phyloP scores from a whole-genome alignment of 2,888 invertebrate genomes.

The Hymenopus coronatus region DNA sequence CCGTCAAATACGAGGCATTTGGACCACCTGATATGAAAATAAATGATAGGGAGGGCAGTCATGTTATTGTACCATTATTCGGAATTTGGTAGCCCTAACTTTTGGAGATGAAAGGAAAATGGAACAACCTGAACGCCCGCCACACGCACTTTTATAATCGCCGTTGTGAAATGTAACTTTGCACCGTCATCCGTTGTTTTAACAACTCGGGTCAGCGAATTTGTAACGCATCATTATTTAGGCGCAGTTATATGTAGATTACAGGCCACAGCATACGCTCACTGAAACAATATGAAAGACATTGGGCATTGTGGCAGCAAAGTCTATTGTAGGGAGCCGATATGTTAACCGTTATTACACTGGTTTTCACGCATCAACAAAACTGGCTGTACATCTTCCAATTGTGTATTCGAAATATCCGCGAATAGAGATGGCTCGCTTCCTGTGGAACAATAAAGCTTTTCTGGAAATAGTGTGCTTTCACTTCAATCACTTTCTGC shows the following conservation, averaged over 20 bases:
- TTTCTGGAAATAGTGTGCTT: not conserved
- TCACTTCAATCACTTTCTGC: no score
- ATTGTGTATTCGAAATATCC: not conserved
- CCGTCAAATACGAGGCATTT: no score
- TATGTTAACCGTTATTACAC: not conserved
- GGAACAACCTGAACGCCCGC: no score
- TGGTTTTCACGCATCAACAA: not conserved
- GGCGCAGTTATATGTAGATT: not conserved
- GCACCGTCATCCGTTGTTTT: not conserved
- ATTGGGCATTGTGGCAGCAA: not conserved
- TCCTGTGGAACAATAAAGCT: not conserved
- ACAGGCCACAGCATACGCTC: not conserved
- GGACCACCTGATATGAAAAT: no score
- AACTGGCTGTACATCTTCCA: not conserved
- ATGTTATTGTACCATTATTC: no score
- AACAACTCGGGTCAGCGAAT: not conserved
- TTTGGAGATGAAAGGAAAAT: no score
- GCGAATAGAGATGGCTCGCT: not conserved
- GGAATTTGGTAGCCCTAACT: no score
- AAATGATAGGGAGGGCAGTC: no score
- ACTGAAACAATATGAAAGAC: not conserved
- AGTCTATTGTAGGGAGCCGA: not conserved
- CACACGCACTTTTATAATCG: not conserved
- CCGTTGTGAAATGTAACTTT: not conserved
- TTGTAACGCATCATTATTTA: not conserved